Percentiles rank a stretch among this genome's conserved stretches.
phyloP scores from a whole-genome alignment of 2,797 vertebrate genomes.

The Sebastes cheni region DNA sequence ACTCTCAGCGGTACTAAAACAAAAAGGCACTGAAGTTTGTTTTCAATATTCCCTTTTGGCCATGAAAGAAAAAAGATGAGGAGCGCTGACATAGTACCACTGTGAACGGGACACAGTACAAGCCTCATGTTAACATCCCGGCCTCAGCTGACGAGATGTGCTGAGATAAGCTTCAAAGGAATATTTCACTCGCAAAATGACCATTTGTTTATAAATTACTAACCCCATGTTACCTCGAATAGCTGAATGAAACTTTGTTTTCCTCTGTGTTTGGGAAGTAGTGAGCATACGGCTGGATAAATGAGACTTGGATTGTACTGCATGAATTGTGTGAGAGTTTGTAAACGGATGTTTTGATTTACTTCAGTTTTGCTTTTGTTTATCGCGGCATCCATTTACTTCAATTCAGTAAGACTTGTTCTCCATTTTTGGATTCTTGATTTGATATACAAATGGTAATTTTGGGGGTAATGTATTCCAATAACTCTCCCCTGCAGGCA shows the following conservation, averaged over 20 bases:
- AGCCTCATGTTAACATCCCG: neutral
- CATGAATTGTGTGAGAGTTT: neutral
- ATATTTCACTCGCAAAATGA: neutral
- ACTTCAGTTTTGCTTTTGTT: neutral
- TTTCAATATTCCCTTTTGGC: neutral
- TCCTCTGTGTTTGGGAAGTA: neutral
- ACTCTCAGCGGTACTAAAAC: neutral
- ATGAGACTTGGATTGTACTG: neutral
- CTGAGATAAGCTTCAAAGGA: neutral
- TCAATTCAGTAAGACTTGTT: neutral
- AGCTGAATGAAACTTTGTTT: neutral
- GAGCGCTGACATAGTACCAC: neutral
- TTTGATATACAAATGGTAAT: neutral
- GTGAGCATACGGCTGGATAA: neutral
- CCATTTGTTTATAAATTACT: neutral
- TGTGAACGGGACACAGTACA: neutral
- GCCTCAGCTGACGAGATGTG: conserved; percentile 28
- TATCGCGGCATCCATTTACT: neutral
- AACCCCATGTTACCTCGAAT: neutral
- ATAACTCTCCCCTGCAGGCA: neutral
- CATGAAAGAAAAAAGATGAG: neutral
- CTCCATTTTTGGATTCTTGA: neutral
- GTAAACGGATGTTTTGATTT: neutral
- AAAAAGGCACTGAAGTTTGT: neutral
- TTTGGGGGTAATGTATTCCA: neutral